Evolutionary conservation across 2,888 invertebrate species (phyloP), one percentile per base, ranked within the genome.

Genomic region (Beris morrisii): DNA sequence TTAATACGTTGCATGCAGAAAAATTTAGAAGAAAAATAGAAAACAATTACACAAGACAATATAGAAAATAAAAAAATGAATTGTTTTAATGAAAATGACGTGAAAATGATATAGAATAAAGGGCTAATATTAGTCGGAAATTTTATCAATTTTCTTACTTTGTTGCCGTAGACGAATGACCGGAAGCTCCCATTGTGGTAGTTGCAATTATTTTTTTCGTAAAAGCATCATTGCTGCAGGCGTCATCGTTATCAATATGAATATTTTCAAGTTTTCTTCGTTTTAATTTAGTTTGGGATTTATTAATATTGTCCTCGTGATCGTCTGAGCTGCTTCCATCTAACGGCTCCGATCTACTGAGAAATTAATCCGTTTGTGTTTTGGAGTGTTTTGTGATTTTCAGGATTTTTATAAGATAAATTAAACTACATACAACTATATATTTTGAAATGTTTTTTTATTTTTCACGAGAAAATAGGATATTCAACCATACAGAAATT

Each of bases 181-280:
- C 52, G 5, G 15, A 32, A 38, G 50, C n/a, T 32, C 38, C 45
- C 56, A 65, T 32, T 44, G 68, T 70, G 13, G 70, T 67, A 28
- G 69, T 78, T 64, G 79, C 76, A 66, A 79, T 61, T 15, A 52
- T 77, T 73, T 79, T 79, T 68, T 77, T 75, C 71, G 78, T 77
- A 64, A 81, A 81, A 64, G 78, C 79, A 72, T 81, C 81, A 70
- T 81, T 80, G 71, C 80, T 80, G 73, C 81, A 80, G 63, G 80
- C 80, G 74, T 81, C 81, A 68, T 81, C 81, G 69, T 77, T 79
- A 72, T 80, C 80, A 67, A 79, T 72, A 65, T 79, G 77, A 59
- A 80, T 76, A 53, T 50, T 75, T 69, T 77, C 78, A 52, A 78
- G 73, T 70, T 76, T 76, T 67, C 74, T 76, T 45, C 79, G 76